Evolutionary conservation across 2,113 vertebrate genomes (phyloP), one percentile per base, ranked within the genome.

Genomic region (Donacobius atricapilla): DNA sequence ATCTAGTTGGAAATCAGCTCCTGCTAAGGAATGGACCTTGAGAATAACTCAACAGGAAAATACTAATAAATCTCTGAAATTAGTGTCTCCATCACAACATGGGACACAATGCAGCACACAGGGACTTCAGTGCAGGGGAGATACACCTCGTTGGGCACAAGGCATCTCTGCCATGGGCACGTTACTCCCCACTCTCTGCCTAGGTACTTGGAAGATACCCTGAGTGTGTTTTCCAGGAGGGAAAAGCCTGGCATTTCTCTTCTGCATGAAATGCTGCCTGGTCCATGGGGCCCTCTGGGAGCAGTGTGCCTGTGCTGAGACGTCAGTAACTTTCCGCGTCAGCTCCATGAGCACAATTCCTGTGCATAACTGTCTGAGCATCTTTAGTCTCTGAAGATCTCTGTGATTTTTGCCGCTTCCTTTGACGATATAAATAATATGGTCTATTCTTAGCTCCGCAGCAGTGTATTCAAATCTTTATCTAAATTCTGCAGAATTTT

Each of bases 391-490:
- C 72, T 24, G 61, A 93, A 86, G 87, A 92, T 91, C 83, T 83
- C 48, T 24, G 78, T 48, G 91, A 90, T 93, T 87, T 94, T 87
- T 91, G 51, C 81, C 1, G 7, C 90, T 92, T 93, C 84, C 86
- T 89, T 81, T 91, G 92, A 77, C 19, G 33, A 90, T 96, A 95
- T 97, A 98, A 98, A 98, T 97, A 97, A 96, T 87, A 47, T 21
- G 48, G 51, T 88, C 96, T 98, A 96, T 98, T 98, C 96, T 98
- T 96, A 97, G 97, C 82, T 71, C 71, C 58, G 35, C 51, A 71
- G 82, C 76, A 89, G 86, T 82, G 48, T 51, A 77, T 91, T 96
- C 81, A 88, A 83, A 81, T 89, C 95, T 96, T 96, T 61, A 80
- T 93, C 81, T 58, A 81, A 89, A 87, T 96, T 91, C 95, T 84